Base-by-base conservation (phyloP, 2,113 vertebrate genomes). In the Myodes glareolus region DNA sequence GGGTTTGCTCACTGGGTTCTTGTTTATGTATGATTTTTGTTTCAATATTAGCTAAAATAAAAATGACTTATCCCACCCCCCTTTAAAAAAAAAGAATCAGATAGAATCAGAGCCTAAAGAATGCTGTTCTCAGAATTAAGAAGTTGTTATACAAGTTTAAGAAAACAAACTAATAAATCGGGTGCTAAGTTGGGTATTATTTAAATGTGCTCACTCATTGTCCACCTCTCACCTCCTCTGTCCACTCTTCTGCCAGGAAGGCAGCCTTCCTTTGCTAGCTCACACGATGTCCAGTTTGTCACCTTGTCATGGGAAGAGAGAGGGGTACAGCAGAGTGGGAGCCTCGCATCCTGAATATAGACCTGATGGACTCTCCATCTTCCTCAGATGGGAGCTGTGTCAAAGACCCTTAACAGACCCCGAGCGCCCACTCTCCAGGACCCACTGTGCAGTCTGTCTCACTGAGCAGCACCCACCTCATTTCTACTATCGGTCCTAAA, bases 111-210 rank as follows among this genome's bases (percentile, higher is more conserved):
- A 63, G 81, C 42, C 81, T 13, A 88, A 92, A 95, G n/a, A 88
- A 39, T 50, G 12, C 29, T 63, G 63, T 73, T 85, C 50, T 65
- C 75, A 78, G 88, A 97, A 67, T 88, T 73, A 95, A 88, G 19
- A 92, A 91, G 11, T 70, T 39, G 76, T 80, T 47, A 45, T 17
- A 80, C 2, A 21, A 47, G 6, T 81, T 90, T 87, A 88, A 91
- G 31, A 78, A 68, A 55, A 87, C 19, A 94, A 95, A 84, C 76
- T n/a, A 92, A 65, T 75, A 89, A 63, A 50, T 36, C 61, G 45
- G 33, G 76, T 92, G 55, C 1, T 45, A 82, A 73, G 19, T 31
- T 36, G 33, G 55, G 8, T 4, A 16, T 70, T 65, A 58, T n/a
- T 67, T 78, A 88, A 42, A 27, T 68, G 63, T 67, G 50, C 42